phyloP scores from a whole-genome alignment of 2,888 invertebrate genomes.

The Electrophaes corylata region DNA sequence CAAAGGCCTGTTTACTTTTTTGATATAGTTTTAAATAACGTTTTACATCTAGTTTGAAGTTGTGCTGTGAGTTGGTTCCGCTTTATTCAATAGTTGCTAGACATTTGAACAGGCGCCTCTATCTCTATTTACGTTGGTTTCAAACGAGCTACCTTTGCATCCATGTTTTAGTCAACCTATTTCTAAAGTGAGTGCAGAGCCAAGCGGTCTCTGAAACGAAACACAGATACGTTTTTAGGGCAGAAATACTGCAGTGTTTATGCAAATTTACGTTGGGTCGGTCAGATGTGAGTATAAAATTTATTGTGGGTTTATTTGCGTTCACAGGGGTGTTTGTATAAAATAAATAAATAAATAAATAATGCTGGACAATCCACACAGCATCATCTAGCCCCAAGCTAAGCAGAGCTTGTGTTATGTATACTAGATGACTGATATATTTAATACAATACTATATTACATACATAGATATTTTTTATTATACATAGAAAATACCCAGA shows the following conservation, averaged over 20 bases:
- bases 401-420: too few relatives aligned
- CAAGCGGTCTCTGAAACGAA: conserved; percentile 18
- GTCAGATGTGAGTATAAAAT: conserved; percentile 7
- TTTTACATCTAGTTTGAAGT: background rate
- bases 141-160: conserved; percentile 8
- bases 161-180: conserved; percentile 39
- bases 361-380: too few relatives aligned
- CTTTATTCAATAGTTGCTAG: background rate
- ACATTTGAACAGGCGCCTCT: background rate
- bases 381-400: too few relatives aligned
- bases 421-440: too few relatives aligned
- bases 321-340: too few relatives aligned
- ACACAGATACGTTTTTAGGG: conserved; percentile 23
- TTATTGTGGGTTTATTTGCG: conserved; percentile 1
- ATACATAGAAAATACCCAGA: too few relatives aligned
- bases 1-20: too few relatives aligned
- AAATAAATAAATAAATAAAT: too few relatives aligned
- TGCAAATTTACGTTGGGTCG: conserved; percentile 5
- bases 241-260: conserved; percentile 22
- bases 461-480: too few relatives aligned
- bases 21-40: too few relatives aligned
- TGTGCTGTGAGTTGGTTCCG: background rate
- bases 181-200: conserved; percentile 38
- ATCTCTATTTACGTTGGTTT: conserved; percentile 7
- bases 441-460: too few relatives aligned